phyloP scores from a whole-genome alignment of 1,140 invertebrate genomes.

The Pseudomyrmex concolor region DNA sequence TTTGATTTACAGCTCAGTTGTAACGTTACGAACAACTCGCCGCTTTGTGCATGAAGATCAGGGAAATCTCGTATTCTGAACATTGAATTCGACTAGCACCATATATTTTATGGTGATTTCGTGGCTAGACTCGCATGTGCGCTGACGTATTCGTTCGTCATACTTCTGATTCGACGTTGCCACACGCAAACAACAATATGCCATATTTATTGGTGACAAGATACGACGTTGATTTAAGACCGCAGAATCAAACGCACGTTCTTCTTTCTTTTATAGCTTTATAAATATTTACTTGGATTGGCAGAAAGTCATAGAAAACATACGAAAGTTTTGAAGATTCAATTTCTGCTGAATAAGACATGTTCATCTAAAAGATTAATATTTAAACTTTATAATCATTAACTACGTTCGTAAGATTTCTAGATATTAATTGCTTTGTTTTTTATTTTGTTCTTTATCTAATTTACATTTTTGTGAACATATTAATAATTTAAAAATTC shows the following conservation, averaged over 20 bases:
- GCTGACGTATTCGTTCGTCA: slow-evolving; percentile 48
- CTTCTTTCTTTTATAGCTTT: background rate
- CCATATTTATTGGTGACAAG: slow-evolving; percentile 30
- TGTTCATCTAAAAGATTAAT: too few relatives aligned
- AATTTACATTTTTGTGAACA: too few relatives aligned
- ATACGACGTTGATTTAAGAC: slow-evolving; percentile 53
- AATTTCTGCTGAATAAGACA: background rate
- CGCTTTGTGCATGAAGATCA: slow-evolving; percentile 26
- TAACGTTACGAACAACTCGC: slow-evolving; percentile 30
- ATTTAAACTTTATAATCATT: too few relatives aligned
- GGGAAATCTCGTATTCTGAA: slow-evolving; percentile 61
- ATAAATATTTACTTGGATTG: background rate
- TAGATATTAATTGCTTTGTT: too few relatives aligned
- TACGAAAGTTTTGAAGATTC: background rate
- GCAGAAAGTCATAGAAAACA: background rate
- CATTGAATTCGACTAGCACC: slow-evolving; percentile 35
- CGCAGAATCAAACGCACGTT: slow-evolving; percentile 7
- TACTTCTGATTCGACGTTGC: slow-evolving; percentile 59
- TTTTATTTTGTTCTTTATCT: too few relatives aligned
- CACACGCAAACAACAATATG: slow-evolving; percentile 8
- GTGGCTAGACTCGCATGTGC: slow-evolving; percentile 48
- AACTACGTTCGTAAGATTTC: too few relatives aligned
- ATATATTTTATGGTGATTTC: slow-evolving; percentile 69
- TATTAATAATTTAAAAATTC: too few relatives aligned
- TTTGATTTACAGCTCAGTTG: slow-evolving; percentile 42